Evolutionary conservation across 92 coral and sea anemone genomes (phyloP), one percentile per base, ranked within the genome.

Genomic region (Porites rus): DNA sequence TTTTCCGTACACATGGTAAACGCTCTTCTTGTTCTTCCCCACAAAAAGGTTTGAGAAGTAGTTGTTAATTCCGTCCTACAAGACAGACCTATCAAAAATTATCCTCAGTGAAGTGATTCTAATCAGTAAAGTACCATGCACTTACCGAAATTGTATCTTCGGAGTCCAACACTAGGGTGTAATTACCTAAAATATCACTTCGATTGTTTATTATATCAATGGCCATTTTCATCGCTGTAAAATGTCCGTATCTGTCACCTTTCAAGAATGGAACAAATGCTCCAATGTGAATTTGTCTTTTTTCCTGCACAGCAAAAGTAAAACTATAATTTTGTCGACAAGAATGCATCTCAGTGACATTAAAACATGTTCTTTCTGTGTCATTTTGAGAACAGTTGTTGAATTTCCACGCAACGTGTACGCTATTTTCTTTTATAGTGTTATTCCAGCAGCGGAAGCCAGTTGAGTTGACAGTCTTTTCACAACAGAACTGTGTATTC

Each of bases 71-170:
- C 31, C 3, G 31, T 28, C 16, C 10, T 54, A 9, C 60, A 54
- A 54, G 14, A 54, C 60, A 16, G 60, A 56, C 61, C 3, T 56
- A 56, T 56, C 16, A 14, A 56, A 56, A 56, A 56, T 10, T 3
- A 2, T 14, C 11, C 16, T 56, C 3, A 67, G 11, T 25, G 38
- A 38, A 72, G 24, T 43, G n/a, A 72, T 14, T 14, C 20, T 50
- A 72, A 46, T 43, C 11, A 50, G 28, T 19, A 51, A 65, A 80
- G 17, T n/a, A 7, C 78, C 0, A 12, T 22, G 17, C 38, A 13
- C 98, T 90, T 87, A 94, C 98, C 76, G 54, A 89, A 65, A 58
- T 11, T 8, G 98, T 93, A 70, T 95, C 98, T 24, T 79, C 89
- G 38, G 77, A 78, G 80, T 93, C 88, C 62, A 93, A 53, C 8